These are phyloP conservation scores for Centruroides vittatus DNA, from an alignment of 1,140 invertebrate species.

Conservation along the genomic window DNA sequence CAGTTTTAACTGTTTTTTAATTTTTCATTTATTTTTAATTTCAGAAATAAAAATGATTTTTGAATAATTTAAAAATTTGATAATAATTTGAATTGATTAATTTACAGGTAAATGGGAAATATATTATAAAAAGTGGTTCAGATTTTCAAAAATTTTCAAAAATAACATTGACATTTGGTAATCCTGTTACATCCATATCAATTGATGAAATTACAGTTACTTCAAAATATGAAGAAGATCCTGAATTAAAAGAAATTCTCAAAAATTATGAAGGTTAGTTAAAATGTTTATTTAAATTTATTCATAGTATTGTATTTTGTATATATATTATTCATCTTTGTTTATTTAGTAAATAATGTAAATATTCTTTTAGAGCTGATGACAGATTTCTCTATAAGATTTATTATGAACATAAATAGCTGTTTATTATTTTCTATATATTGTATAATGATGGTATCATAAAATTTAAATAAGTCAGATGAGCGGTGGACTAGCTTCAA, in stretches of 20 bases:
- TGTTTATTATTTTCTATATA: too few species aligned
- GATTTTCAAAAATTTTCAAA: conserved; percentile 78
- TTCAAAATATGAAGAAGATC: conserved; percentile 50
- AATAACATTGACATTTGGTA: conserved; percentile 49
- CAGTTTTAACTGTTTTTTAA: too few species aligned
- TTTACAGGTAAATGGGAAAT: conserved; percentile 49
- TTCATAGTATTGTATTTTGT: background rate
- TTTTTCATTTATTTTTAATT: too few species aligned
- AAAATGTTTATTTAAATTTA: background rate
- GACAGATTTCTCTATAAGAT: too few species aligned
- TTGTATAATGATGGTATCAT: too few species aligned
- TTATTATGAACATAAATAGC: too few species aligned
- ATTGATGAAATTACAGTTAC: conserved; percentile 58
- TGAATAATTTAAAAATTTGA: background rate
- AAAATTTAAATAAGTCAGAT: too few species aligned
- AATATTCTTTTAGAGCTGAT: too few species aligned
- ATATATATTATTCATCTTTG: too few species aligned
- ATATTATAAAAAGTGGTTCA: conserved; percentile 77
- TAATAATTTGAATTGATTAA: background rate
- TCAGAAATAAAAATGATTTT: too few species aligned
- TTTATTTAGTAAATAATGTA: too few species aligned
- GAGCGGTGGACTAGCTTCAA: too few species aligned
- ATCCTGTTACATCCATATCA: conserved; percentile 33
- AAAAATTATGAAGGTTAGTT: background rate
- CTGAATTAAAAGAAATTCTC: background rate